A percentile compares a stretch with the other conserved stretches of the same genome.
These are phyloP conservation scores for Caretta caretta DNA, from an alignment of 2,113 vertebrate species.

Conservation along the genomic window DNA sequence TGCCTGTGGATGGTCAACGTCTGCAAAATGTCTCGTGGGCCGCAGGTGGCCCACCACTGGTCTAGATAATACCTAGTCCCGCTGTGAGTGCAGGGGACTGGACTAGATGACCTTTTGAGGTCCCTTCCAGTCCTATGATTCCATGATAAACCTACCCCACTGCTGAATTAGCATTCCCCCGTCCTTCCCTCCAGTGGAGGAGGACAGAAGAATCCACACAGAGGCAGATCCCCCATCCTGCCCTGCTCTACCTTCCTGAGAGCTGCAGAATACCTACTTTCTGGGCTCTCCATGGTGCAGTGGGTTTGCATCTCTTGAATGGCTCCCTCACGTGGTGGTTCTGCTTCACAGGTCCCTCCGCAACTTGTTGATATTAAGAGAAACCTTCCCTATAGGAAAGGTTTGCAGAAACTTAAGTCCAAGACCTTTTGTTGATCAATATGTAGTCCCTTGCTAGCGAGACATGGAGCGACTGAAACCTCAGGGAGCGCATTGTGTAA, in stretches of 20 bases:
- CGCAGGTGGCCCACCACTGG: too few species aligned
- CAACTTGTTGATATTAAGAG: not conserved
- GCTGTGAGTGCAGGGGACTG: too few species aligned
- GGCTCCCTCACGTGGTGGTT: not conserved
- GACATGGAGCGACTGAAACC: not conserved
- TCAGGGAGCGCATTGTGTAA: not conserved
- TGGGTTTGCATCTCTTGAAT: not conserved
- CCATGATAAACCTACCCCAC: not conserved
- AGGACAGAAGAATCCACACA: not conserved
- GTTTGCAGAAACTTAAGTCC: not conserved
- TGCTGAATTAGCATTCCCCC: not conserved
- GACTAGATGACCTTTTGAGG: too few species aligned
- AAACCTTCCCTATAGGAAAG: not conserved
- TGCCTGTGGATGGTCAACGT: too few species aligned
- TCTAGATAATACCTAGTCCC: too few species aligned
- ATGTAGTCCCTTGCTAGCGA: not conserved
- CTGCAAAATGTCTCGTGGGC: too few species aligned
- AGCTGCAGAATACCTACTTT: not conserved
- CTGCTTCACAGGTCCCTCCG: not conserved
- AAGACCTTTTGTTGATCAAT: conserved; percentile 1
- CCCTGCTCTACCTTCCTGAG: not conserved
- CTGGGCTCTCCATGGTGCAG: not conserved
- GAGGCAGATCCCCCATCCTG: not conserved
- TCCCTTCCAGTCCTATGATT: too few species aligned
- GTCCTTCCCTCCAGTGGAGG: not conserved